A percentile compares a stretch with the other conserved stretches of the same genome.
phyloP scores from a whole-genome alignment of 2,113 vertebrate genomes.

The Callocephalon fimbriatum region DNA sequence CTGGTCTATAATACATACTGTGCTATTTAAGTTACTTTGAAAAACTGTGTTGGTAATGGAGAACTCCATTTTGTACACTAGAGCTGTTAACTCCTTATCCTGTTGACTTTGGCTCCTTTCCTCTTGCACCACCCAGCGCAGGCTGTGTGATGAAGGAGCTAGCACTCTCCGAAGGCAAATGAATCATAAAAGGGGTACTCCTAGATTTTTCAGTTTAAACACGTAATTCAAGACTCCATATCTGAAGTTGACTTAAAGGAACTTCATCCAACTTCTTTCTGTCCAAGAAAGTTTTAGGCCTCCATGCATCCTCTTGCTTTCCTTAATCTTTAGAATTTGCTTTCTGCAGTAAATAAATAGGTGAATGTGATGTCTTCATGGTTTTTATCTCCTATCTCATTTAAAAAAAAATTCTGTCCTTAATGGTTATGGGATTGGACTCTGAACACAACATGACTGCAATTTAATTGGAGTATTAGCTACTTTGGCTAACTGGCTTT shows the following conservation, averaged over 20 bases:
- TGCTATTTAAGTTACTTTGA: slow-evolving; percentile 56
- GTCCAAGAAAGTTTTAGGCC: background rate
- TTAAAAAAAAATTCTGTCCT: background rate
- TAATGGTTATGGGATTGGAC: background rate
- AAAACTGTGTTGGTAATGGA: background rate
- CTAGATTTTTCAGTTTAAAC: background rate
- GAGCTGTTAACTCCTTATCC: slow-evolving; percentile 42
- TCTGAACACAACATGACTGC: background rate
- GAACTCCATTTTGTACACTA: slow-evolving; percentile 44
- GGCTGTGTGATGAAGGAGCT: background rate
- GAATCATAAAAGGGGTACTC: background rate
- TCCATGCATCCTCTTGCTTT: background rate
- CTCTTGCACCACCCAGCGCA: background rate
- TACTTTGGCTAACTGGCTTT: background rate
- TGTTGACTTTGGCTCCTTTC: slow-evolving; percentile 61
- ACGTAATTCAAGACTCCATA: background rate
- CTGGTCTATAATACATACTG: background rate
- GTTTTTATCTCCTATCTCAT: background rate
- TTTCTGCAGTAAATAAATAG: background rate
- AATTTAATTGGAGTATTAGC: background rate
- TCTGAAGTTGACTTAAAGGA: background rate
- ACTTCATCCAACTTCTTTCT: background rate
- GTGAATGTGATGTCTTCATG: background rate
- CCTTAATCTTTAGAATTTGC: background rate
- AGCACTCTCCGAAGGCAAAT: background rate